phyloP scores from a whole-genome alignment of 2,888 invertebrate genomes.

The Eueremaeus valkanovi region DNA sequence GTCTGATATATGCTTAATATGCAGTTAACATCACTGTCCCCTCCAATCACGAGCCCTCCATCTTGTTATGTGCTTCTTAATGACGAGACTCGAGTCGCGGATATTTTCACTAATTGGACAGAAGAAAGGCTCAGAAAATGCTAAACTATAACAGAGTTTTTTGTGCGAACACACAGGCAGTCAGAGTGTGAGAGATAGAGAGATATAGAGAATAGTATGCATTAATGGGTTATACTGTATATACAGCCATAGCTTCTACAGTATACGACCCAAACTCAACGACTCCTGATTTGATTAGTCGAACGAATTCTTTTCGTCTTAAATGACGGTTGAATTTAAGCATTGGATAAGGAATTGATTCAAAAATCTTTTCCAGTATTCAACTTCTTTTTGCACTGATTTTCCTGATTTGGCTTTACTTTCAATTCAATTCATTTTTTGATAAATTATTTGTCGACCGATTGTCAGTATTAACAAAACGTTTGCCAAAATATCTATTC shows the following conservation, averaged over 20 bases:
- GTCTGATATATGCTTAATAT: conserved; percentile 36
- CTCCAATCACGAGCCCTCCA: not conserved
- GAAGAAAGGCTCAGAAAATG: conserved; percentile 13
- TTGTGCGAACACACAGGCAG: conserved; percentile 43
- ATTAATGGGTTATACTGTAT: conserved; percentile 14
- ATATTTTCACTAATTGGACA: conserved; percentile 36
- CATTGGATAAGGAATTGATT: not conserved
- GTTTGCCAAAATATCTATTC: not conserved
- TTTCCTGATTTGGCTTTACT: not conserved
- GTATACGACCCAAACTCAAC: conserved; percentile 11
- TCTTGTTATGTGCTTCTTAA: conserved; percentile 33
- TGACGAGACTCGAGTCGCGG: conserved; percentile 27
- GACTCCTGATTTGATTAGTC: conserved; percentile 24
- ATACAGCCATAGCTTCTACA: too few relatives aligned
- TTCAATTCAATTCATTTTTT: conserved; percentile 1
- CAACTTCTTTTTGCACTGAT: not conserved
- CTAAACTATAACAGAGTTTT: not conserved
- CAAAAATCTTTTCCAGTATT: not conserved
- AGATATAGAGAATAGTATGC: conserved; percentile 37
- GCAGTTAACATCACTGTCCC: conserved; percentile 24
- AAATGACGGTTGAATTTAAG: conserved; percentile 1
- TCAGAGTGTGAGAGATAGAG: conserved; percentile 43
- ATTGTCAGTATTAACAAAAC: conserved; percentile 12
- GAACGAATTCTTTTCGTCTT: not conserved
- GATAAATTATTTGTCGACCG: not conserved